Evolutionary conservation across 2,797 vertebrate species (phyloP).

Genomic region (Podarcis siculus): DNA sequence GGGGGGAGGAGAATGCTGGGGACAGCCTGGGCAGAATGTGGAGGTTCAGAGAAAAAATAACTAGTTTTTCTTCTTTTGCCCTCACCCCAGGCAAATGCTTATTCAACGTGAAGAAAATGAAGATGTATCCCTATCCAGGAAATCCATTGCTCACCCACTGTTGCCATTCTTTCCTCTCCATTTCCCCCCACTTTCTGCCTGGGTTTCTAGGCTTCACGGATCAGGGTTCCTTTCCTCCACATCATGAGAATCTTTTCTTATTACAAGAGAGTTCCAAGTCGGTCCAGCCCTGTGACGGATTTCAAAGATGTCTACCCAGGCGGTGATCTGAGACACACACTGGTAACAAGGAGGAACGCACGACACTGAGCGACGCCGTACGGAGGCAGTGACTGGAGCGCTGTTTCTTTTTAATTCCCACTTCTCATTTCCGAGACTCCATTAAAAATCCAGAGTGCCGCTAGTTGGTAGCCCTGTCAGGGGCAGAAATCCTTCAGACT

Average conservation of each 20-base stretch:
- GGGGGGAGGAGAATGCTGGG: no score
- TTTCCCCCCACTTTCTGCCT: background rate
- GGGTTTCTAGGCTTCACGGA: background rate
- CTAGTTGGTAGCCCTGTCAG: conserved; percentile 44
- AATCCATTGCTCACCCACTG: background rate
- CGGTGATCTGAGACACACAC: background rate
- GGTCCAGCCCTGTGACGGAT: background rate
- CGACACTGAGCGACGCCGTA: background rate
- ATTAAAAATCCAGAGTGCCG: conserved; percentile 46
- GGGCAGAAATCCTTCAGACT: conserved; percentile 47
- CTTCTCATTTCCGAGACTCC: conserved; percentile 37
- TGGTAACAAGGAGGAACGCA: background rate
- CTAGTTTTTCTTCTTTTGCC: background rate
- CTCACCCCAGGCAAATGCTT: background rate
- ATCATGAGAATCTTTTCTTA: background rate
- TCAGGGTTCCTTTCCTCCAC: background rate
- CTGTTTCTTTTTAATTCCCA: conserved; percentile 16
- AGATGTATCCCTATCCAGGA: background rate
- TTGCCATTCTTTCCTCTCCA: no score
- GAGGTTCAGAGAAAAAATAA: background rate
- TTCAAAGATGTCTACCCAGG: background rate
- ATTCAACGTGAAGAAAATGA: background rate
- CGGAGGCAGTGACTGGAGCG: background rate
- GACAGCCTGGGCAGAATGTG: no score
- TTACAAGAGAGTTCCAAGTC: background rate